Base-by-base conservation (phyloP, 2,888 invertebrate species). In the Pomacea canaliculata region DNA sequence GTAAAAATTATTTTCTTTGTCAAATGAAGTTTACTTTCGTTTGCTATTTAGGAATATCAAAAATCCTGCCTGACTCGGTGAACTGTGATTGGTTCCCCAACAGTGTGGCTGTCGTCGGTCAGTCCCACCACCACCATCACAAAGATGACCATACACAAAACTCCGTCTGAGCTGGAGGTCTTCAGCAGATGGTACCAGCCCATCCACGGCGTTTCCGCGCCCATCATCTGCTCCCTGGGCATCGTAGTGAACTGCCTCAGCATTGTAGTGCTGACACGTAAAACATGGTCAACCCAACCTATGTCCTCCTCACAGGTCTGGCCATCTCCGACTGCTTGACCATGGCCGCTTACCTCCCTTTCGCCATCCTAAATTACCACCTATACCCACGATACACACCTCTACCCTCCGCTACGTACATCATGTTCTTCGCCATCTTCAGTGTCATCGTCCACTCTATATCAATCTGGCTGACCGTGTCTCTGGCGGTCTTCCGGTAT, bases 391-490 rank as follows among this genome's bases (percentile, higher is more conserved):
- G 85, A 9, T 81, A 85, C 23, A 81, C 85, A 23, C 80, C 90
- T 3, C 85, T 90, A 83, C 88, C 87, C 46, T 86, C 88, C 74
- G 90, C 91, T 7, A 83, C 86, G 46, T 92, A 91, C 80, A 87
- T 91, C 68, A 86, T 91, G 82, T 95, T 97, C 86, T 97, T 97
- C 91, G 96, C 96, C 62, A 94, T 96, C 86, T 96, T 97, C 90
- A 94, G 95, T 63, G 97, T 97, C 91, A 93, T 95, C 71, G 93
- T 95, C 79, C 96, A 96, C 90, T 97, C 97, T 7, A 96, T 97
- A 82, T 96, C 97, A 7, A 97, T 97, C 83, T 97, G 96, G 94
- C 91, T 98, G 83, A 98, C 98, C 0, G 95, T 98, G 1, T 95
- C 96, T 0, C 91, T 98, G 78, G 98, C 98, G 0, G 94, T 98